Conservation (phyloP, 1,140 invertebrate genomes). For the Orchestia grillus region DNA sequence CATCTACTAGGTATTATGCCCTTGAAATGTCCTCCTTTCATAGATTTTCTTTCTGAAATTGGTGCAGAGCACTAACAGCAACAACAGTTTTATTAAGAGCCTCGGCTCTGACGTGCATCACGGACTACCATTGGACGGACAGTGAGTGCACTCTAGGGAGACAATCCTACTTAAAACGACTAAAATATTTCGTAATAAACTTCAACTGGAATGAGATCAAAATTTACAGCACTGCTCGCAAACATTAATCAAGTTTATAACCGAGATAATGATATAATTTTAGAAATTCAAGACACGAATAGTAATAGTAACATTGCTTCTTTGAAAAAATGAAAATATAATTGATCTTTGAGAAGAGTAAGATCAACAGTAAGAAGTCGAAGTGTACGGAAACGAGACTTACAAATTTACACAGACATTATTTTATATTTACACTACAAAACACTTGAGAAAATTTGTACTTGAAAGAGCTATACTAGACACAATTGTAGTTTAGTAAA, state of each 20-base stretch:
- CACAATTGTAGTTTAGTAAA: background rate
- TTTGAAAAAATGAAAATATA: background rate
- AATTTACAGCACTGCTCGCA: background rate
- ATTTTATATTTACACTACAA: background rate
- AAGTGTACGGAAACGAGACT: background rate
- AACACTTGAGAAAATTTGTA: background rate
- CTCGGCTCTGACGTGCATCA: background rate
- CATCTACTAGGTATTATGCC: background rate
- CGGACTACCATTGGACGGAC: background rate
- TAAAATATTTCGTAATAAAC: background rate
- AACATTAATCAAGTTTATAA: no score
- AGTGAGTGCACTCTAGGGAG: background rate
- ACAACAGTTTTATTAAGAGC: background rate
- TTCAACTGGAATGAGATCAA: background rate
- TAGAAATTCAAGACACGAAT: background rate
- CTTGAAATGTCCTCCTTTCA: background rate
- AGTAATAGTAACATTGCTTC: background rate
- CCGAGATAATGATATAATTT: background rate
- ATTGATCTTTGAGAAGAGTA: background rate
- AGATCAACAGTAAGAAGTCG: background rate
- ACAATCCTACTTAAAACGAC: background rate
- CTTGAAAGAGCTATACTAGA: background rate
- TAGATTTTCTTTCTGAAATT: background rate
- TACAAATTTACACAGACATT: background rate
- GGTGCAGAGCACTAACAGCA: background rate